A percentile compares a stretch with the other conserved stretches of the same genome.
These are phyloP conservation scores for Amblyopsis rosae DNA, from an alignment of 2,113 vertebrate genomes.

Conservation along the genomic window DNA sequence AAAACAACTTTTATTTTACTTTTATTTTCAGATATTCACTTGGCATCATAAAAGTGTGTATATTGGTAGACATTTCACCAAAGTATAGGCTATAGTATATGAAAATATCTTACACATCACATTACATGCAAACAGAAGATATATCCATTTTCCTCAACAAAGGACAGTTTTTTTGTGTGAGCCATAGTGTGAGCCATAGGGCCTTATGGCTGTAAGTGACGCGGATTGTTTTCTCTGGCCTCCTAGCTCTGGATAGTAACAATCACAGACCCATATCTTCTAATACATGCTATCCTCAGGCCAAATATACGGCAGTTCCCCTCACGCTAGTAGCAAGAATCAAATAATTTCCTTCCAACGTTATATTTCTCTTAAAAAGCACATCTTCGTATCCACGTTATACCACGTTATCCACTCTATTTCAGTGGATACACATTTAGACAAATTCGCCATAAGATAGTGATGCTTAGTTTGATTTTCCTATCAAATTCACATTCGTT, in stretches of 20 bases:
- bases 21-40: neutral
- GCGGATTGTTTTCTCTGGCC: constrained; percentile 33
- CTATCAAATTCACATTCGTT: neutral
- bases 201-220: constrained; percentile 32
- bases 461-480: neutral
- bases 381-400: too few relatives aligned
- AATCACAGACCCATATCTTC: constrained; percentile 48
- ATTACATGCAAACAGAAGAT: constrained; percentile 19
- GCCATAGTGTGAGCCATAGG: neutral
- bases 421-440: too few relatives aligned
- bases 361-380: too few relatives aligned
- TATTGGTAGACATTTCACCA: neutral
- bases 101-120: neutral
- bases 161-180: constrained; percentile 13
- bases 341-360: neutral
- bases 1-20: neutral
- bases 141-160: constrained; percentile 21
- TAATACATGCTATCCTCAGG: constrained; percentile 26
- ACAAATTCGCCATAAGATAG: neutral
- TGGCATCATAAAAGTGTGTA: too few relatives aligned
- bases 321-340: neutral
- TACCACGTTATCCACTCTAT: too few relatives aligned
- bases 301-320: constrained; percentile 13
- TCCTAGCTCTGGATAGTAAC: constrained; percentile 42
- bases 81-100: neutral